phyloP scores from a whole-genome alignment of 2,888 invertebrate species.

The Rhagophthalmus giganteus region DNA sequence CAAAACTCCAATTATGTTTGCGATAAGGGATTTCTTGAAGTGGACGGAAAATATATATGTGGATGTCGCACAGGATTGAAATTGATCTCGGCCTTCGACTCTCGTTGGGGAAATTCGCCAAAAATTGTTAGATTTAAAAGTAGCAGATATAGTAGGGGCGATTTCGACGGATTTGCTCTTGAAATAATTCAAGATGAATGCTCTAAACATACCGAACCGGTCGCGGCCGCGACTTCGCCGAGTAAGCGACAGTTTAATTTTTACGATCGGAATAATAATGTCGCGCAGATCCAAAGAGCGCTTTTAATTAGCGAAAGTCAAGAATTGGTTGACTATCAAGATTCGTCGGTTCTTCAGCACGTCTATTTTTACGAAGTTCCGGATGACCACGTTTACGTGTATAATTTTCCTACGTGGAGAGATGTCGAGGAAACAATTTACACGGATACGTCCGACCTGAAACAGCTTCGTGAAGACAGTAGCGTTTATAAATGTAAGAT shows the following conservation, averaged over 20 bases:
- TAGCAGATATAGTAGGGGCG: constrained; percentile 51
- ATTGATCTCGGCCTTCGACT: constrained; percentile 47
- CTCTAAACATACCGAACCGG: constrained; percentile 45
- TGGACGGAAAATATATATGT: constrained; percentile 62
- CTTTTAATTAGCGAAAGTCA: neutral
- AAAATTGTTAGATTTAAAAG: constrained; percentile 57
- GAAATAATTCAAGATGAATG: constrained; percentile 63
- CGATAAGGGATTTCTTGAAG: constrained; percentile 58
- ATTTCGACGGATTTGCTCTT: constrained; percentile 58
- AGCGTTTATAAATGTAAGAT: constrained; percentile 33
- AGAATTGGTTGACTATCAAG: neutral
- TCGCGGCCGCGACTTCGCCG: neutral
- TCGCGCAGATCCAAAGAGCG: constrained; percentile 1
- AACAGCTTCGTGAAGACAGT: constrained; percentile 4
- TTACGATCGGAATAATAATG: neutral
- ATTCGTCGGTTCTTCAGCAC: constrained; percentile 15
- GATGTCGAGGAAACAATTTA: constrained; percentile 47
- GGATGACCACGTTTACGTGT: constrained; percentile 31
- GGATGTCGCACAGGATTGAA: constrained; percentile 60
- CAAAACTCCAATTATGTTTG: constrained; percentile 50
- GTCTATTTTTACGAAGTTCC: constrained; percentile 46
- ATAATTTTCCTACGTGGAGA: constrained; percentile 18
- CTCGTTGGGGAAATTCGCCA: constrained; percentile 47
- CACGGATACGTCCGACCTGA: constrained; percentile 41
- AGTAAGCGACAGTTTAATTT: too few species aligned